Conservation (phyloP, 53 echinoderm and acorn worm species). For the Actinopyga echinites region DNA sequence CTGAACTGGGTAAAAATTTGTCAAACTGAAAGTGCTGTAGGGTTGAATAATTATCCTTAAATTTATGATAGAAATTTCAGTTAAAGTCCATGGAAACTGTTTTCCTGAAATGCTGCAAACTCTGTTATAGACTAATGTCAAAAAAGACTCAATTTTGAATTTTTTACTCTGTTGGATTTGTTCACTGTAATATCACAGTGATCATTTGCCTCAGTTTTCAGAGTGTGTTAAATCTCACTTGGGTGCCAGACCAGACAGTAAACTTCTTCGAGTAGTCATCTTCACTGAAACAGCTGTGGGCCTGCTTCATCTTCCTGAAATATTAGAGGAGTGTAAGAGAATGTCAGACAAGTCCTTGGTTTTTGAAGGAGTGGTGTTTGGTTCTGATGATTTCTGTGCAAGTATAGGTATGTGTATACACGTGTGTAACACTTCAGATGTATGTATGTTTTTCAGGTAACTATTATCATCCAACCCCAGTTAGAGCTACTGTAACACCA, state of each 20-base stretch:
- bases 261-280: slow-evolving; percentile 60
- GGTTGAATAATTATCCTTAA: too few relatives aligned
- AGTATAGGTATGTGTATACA: slow-evolving; percentile 69
- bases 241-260: slow-evolving; percentile 28
- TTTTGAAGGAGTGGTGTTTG: slow-evolving; percentile 94
- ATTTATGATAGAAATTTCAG: too few relatives aligned
- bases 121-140: too few relatives aligned
- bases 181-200: too few relatives aligned
- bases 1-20: too few relatives aligned
- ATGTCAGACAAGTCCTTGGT: slow-evolving; percentile 62
- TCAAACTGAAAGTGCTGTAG: too few relatives aligned
- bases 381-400: slow-evolving; percentile 95
- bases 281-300: slow-evolving; percentile 87
- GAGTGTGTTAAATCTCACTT: background rate
- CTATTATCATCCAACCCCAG: background rate
- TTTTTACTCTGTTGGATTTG: too few relatives aligned
- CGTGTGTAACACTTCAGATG: too few relatives aligned
- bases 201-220: background rate
- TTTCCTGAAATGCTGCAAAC: too few relatives aligned
- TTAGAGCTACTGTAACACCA: too few relatives aligned
- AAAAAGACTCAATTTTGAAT: too few relatives aligned
- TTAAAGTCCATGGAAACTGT: too few relatives aligned
- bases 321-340: slow-evolving; percentile 71
- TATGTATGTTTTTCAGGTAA: background rate
- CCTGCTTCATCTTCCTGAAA: slow-evolving; percentile 65